Conservation (phyloP, 2,113 vertebrate genomes). For the Oreocharis arfaki region DNA sequence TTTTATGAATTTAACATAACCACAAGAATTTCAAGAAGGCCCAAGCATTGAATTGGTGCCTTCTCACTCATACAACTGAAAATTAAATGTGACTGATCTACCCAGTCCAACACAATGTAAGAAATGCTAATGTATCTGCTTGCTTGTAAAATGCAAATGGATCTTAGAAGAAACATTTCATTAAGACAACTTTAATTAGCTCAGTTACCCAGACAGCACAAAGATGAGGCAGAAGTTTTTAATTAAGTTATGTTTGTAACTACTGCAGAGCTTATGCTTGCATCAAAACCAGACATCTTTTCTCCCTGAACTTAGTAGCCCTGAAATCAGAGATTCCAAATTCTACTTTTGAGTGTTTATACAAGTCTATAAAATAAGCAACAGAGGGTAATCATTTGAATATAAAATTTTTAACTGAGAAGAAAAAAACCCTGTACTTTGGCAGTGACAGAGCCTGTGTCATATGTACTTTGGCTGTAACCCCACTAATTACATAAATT, state of each 20-base stretch:
- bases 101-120: not conserved
- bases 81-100: not conserved
- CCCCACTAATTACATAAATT: not conserved
- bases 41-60: not conserved
- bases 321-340: not conserved
- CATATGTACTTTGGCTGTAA: not conserved
- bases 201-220: not conserved
- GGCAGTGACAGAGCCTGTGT: not conserved
- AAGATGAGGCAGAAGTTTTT: not conserved
- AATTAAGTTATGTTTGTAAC: not conserved
- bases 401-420: not conserved
- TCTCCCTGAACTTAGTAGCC: not conserved
- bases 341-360: not conserved
- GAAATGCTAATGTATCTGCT: not conserved
- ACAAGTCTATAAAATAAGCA: not conserved
- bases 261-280: not conserved
- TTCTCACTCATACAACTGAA: not conserved
- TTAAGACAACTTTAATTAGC: not conserved
- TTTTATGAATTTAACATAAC: not conserved
- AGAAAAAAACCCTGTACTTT: not conserved
- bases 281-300: not conserved
- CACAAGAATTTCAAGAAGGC: not conserved
- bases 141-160: not conserved
- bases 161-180: not conserved
- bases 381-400: not conserved